A percentile compares a stretch with the other conserved stretches of the same genome.
phyloP scores from a whole-genome alignment of 2,113 vertebrate genomes.

The sheep (Ovis aries) region DNA sequence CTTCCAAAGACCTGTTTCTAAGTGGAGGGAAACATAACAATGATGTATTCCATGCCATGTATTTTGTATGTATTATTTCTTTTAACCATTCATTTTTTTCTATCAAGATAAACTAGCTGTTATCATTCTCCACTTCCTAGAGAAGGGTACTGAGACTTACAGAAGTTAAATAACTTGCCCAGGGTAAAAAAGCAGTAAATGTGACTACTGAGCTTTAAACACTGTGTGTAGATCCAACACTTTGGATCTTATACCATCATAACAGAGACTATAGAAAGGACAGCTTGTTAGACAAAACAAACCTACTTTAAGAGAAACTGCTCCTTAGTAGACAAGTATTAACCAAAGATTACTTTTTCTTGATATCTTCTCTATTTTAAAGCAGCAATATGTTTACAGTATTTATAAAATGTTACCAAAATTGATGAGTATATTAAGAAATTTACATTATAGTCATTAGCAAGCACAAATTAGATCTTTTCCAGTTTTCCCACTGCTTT shows the following conservation, averaged over 20 bases:
- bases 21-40: not conserved
- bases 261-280: not conserved
- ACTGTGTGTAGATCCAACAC: not conserved
- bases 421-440: not conserved
- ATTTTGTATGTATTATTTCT: not conserved
- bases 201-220: not conserved
- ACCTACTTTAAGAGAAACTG: not conserved
- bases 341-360: not conserved
- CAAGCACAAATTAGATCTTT: not conserved
- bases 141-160: not conserved
- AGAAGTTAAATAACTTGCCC: not conserved
- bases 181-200: not conserved
- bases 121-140: not conserved
- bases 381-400: not conserved
- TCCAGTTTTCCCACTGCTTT: not conserved
- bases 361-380: not conserved
- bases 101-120: not conserved
- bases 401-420: not conserved
- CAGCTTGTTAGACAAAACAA: not conserved
- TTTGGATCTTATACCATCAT: not conserved
- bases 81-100: not conserved
- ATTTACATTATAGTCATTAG: not conserved
- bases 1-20: not conserved
- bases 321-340: not conserved
- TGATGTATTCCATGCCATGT: not conserved